Conservation (phyloP, 2,888 invertebrate species). For the Ceriagrion tenellum region DNA sequence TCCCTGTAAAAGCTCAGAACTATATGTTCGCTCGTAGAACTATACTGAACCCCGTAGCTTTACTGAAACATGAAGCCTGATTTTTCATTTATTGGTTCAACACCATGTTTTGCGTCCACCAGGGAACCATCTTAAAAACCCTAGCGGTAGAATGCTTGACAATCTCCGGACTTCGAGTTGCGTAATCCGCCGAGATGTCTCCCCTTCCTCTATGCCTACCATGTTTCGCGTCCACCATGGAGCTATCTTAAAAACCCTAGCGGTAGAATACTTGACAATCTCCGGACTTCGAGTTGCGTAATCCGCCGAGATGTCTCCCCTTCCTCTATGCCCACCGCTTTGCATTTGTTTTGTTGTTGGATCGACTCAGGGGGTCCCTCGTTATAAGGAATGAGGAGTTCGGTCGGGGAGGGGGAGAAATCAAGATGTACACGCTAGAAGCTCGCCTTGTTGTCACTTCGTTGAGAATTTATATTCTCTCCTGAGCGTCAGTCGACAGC, state of each 20-base stretch:
- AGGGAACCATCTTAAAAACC: neutral
- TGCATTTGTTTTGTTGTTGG: neutral
- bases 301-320: neutral
- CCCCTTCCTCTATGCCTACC: neutral
- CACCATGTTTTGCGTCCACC: no score
- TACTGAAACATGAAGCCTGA: no score
- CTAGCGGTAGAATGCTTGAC: neutral
- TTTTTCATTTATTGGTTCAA: no score
- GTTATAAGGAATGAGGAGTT: neutral
- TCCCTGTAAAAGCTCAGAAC: no score
- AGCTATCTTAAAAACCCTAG: neutral
- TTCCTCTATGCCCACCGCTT: neutral
- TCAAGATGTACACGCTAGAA: neutral
- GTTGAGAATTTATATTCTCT: neutral
- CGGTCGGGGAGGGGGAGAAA: neutral
- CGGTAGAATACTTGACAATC: neutral
- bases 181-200: neutral
- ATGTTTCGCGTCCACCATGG: no score
- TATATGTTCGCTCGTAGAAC: no score
- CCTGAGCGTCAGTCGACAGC: neutral
- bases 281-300: neutral
- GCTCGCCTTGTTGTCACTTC: neutral
- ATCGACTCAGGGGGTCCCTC: neutral
- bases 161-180: neutral
- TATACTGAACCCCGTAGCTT: no score